A percentile compares a stretch with the other conserved stretches of the same genome.
These are phyloP conservation scores for Natator depressus DNA, from an alignment of 2,113 vertebrate species.

Conservation along the genomic window DNA sequence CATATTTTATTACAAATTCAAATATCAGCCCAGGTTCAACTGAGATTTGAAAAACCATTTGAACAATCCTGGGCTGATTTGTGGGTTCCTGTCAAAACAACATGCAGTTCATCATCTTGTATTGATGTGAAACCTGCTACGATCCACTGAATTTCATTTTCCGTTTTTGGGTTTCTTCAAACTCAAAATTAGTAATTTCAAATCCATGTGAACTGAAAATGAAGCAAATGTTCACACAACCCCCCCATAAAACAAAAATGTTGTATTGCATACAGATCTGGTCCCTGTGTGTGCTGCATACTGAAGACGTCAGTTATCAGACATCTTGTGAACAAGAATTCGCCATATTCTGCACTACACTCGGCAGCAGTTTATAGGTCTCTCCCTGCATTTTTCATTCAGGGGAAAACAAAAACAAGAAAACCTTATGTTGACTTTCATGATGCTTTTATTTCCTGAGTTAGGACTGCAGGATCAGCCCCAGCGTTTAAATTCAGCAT, in stretches of 20 bases:
- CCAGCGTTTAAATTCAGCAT: not conserved
- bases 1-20: not conserved
- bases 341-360: not conserved
- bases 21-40: not conserved
- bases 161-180: not conserved
- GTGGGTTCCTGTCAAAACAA: not conserved
- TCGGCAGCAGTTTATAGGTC: not conserved
- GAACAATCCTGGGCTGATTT: not conserved
- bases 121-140: not conserved
- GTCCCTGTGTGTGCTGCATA: not conserved
- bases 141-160: not conserved
- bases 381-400: not conserved
- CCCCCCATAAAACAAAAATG: not conserved
- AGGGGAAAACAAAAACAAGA: not conserved
- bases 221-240: not conserved
- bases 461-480: not conserved
- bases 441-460: not conserved
- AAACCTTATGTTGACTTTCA: not conserved
- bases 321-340: not conserved
- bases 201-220: not conserved
- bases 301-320: not conserved
- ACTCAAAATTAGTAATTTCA: not conserved
- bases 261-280: not conserved
- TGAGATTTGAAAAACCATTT: not conserved
- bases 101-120: not conserved